Percentiles rank a stretch among this genome's conserved stretches.
Evolutionary conservation across 2,113 vertebrate species (phyloP).

Genomic region (Dromaius novaehollandiae): DNA sequence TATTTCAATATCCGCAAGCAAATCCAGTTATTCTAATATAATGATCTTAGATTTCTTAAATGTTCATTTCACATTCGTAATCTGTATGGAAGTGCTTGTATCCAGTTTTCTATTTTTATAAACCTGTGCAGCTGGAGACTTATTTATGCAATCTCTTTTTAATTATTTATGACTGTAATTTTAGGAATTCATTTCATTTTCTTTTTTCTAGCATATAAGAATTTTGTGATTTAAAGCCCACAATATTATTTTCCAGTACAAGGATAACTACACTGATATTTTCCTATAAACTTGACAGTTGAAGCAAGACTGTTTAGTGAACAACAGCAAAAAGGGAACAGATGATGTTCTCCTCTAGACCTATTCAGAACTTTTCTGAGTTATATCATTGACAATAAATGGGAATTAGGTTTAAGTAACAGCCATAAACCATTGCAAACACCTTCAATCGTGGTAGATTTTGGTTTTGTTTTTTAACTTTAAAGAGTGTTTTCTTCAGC

Average conservation of each 20-base stretch:
- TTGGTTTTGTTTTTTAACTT: background rate
- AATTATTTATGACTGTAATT: background rate
- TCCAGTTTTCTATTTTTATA: background rate
- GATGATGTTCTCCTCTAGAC: background rate
- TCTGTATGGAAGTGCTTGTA: background rate
- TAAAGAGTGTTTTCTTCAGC: background rate
- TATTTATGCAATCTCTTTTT: background rate
- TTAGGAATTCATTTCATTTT: background rate
- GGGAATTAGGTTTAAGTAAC: slow-evolving; percentile 2
- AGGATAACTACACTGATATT: background rate
- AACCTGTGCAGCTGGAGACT: background rate
- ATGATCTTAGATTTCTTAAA: background rate
- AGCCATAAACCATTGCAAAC: background rate
- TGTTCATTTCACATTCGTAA: background rate
- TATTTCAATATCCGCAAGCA: background rate
- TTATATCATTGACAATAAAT: background rate
- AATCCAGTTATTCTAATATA: background rate
- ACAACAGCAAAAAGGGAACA: background rate
- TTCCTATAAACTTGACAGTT: background rate
- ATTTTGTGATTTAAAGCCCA: background rate
- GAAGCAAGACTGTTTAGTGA: background rate
- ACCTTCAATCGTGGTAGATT: background rate
- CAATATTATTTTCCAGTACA: background rate
- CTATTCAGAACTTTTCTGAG: background rate
- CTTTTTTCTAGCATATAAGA: background rate